phyloP scores from a whole-genome alignment of 2,113 vertebrate species.

The Copsychus sechellarum region DNA sequence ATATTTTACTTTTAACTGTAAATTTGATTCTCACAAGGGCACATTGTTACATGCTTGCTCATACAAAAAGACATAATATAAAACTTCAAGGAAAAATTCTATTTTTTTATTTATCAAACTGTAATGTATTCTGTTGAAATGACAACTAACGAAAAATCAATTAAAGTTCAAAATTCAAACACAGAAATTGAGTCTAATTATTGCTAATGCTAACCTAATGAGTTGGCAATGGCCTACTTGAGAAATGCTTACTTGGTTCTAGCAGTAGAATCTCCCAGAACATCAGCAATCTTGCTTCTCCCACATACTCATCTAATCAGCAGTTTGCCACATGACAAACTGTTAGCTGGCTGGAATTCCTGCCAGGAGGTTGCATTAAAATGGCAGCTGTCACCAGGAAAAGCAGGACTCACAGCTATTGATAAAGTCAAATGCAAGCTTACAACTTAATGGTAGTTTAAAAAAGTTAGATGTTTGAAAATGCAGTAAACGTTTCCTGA shows the following conservation, averaged over 20 bases:
- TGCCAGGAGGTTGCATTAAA: constrained; percentile 8
- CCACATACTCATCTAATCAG: constrained; percentile 24
- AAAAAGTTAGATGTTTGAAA: not conserved
- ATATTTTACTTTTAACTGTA: not conserved
- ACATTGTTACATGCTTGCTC: not conserved
- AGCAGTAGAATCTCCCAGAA: not conserved
- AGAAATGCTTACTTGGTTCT: not conserved
- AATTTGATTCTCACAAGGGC: not conserved
- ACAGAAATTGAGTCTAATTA: not conserved
- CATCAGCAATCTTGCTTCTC: not conserved
- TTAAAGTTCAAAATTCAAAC: not conserved
- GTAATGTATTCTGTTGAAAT: not conserved
- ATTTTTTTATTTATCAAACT: not conserved
- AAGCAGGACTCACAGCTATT: not conserved
- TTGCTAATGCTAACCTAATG: not conserved
- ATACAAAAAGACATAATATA: not conserved
- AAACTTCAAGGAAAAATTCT: not conserved
- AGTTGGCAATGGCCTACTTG: not conserved
- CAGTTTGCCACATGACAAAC: not conserved
- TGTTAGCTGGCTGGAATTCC: constrained; percentile 29
- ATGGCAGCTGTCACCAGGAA: not conserved
- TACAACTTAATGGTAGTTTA: not conserved
- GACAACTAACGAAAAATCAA: not conserved
- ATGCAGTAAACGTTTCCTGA: not conserved
- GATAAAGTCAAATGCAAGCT: not conserved